Conservation (phyloP, 92 coral and sea anemone species). For the Ricordea florida region DNA sequence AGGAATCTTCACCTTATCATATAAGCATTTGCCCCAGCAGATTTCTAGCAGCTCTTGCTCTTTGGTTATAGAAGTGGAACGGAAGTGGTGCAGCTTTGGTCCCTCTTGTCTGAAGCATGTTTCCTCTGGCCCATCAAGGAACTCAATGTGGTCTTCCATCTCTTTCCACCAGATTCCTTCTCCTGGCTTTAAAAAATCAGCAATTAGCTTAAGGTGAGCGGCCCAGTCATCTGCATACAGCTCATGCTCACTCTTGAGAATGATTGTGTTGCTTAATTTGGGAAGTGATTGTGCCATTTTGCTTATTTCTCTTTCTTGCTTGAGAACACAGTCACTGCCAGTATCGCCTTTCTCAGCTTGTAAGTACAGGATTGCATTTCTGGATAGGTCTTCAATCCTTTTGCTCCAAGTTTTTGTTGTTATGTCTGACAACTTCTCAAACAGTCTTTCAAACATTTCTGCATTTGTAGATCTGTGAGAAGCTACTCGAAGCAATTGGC, state of each 20-base stretch:
- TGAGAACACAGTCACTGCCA: not conserved
- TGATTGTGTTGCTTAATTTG: conserved; percentile 16
- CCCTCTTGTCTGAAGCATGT: conserved; percentile 24
- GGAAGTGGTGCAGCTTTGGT: conserved; percentile 39
- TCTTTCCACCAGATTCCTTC: conserved; percentile 67
- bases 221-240: conserved; percentile 60
- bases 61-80: conserved; percentile 21
- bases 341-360: conserved; percentile 26
- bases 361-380: conserved; percentile 50
- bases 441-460: conserved; percentile 48
- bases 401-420: conserved; percentile 55
- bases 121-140: conserved; percentile 67
- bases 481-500: conserved; percentile 4
- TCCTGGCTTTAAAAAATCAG: conserved; percentile 58
- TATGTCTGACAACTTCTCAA: conserved; percentile 45
- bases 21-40: conserved; percentile 21
- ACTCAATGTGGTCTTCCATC: conserved; percentile 44
- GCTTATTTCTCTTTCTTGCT: conserved; percentile 43
- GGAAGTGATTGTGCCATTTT: conserved; percentile 48
- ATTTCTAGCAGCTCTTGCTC: conserved; percentile 33
- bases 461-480: conserved; percentile 50
- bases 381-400: conserved; percentile 31
- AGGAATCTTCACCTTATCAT: conserved; percentile 25
- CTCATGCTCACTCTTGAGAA: conserved; percentile 14
- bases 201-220: conserved; percentile 44